Percentiles rank a stretch among this genome's conserved stretches.
Evolutionary conservation across 2,888 invertebrate species (phyloP).

Genomic region (Stenurella melanura): DNA sequence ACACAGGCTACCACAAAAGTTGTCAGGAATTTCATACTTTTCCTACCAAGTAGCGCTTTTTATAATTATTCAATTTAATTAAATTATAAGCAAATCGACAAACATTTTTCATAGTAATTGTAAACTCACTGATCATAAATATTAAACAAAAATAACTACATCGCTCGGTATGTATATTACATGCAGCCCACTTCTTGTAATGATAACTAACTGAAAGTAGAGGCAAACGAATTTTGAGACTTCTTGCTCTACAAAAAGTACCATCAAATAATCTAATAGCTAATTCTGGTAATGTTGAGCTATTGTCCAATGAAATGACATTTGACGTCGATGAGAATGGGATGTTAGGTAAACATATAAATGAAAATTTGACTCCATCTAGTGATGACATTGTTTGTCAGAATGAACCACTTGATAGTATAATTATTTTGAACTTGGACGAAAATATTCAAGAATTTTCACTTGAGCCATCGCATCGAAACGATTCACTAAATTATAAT

Average conservation of each 20-base stretch:
- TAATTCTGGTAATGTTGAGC: neutral
- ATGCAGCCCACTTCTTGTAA: too few relatives aligned
- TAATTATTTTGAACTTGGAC: neutral
- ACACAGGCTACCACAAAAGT: too few relatives aligned
- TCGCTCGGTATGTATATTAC: too few relatives aligned
- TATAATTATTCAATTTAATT: too few relatives aligned
- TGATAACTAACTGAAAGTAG: neutral
- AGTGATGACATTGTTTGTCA: neutral
- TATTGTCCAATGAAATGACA: neutral
- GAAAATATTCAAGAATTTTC: slow-evolving; percentile 1
- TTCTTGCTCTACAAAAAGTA: neutral
- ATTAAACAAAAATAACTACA: too few relatives aligned
- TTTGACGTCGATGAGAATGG: neutral
- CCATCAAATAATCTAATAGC: neutral
- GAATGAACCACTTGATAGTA: neutral
- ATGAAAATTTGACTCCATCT: neutral
- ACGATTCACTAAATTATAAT: neutral
- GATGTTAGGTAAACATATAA: neutral
- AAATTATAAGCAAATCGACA: too few relatives aligned
- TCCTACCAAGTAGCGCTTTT: too few relatives aligned
- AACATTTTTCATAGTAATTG: too few relatives aligned
- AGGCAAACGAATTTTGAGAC: neutral
- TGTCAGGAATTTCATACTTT: too few relatives aligned
- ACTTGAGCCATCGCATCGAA: neutral
- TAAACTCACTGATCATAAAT: too few relatives aligned